A percentile compares a stretch with the other conserved stretches of the same genome.
These are phyloP conservation scores for Protonibea diacanthus DNA, from an alignment of 2,797 vertebrate species.

Conservation along the genomic window DNA sequence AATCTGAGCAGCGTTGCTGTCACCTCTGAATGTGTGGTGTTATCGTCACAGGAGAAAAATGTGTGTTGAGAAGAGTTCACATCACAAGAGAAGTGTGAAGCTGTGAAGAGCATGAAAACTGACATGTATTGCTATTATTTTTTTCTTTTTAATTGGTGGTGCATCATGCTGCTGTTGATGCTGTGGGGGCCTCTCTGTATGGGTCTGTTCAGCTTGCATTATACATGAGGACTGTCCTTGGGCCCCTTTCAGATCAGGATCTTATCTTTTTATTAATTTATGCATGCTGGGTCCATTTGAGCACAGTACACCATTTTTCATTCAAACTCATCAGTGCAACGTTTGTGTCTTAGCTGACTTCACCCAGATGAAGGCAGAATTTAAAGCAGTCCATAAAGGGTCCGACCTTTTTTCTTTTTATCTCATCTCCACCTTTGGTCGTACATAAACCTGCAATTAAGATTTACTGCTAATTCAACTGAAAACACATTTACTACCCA, in stretches of 20 bases:
- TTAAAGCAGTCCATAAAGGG: slow-evolving; percentile 7
- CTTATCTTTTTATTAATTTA: neutral
- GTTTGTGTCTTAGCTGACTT: neutral
- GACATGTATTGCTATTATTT: neutral
- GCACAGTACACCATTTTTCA: neutral
- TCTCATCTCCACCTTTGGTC: slow-evolving; percentile 7
- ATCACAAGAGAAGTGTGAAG: too few relatives aligned
- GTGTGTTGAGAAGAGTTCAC: neutral
- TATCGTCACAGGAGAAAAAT: neutral
- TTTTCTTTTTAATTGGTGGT: neutral
- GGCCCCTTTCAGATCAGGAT: neutral
- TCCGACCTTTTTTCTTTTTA: slow-evolving; percentile 3
- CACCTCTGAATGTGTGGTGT: neutral
- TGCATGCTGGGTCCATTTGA: neutral
- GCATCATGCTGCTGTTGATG: neutral
- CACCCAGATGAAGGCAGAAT: slow-evolving; percentile 10
- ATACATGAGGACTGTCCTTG: neutral
- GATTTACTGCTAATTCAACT: slow-evolving; percentile 67
- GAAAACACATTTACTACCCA: slow-evolving; percentile 55
- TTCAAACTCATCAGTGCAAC: neutral
- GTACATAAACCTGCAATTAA: slow-evolving; percentile 34
- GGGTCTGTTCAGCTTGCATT: neutral
- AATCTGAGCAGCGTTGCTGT: too few relatives aligned
- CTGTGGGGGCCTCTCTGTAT: neutral
- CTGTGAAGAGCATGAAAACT: neutral